phyloP scores from a whole-genome alignment of 2,797 vertebrate species.

The Sebastes glaucus region DNA sequence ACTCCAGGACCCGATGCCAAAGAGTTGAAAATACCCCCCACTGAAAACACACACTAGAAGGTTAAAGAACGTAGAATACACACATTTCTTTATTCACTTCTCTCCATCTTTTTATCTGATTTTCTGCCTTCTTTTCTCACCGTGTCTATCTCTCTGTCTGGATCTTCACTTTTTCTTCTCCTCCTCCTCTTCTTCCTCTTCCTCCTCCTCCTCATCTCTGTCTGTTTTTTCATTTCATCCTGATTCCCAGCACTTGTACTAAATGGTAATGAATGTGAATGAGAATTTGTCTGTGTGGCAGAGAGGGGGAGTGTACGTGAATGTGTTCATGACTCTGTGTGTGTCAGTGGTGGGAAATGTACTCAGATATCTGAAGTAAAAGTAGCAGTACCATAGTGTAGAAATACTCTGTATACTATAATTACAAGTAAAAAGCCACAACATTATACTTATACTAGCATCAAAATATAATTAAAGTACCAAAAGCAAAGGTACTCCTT shows the following conservation, averaged over 20 bases:
- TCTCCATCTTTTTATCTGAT: neutral
- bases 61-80: conserved; percentile 23
- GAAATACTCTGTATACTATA: neutral
- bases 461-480: neutral
- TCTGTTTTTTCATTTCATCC: conserved; percentile 15
- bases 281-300: conserved; percentile 19
- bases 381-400: neutral
- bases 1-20: conserved; percentile 46
- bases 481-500: no score
- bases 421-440: neutral
- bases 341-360: neutral
- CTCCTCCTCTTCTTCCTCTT: neutral
- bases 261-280: conserved; percentile 63
- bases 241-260: conserved; percentile 40
- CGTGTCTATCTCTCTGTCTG: neutral
- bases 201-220: neutral
- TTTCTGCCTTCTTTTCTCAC: neutral
- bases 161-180: neutral
- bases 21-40: conserved; percentile 40
- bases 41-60: conserved; percentile 35
- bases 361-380: neutral
- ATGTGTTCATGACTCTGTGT: conserved; percentile 5
- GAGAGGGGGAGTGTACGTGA: conserved; percentile 1
- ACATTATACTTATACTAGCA: neutral
- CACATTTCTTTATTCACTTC: conserved; percentile 30